Percentiles rank a stretch among this genome's conserved stretches.
Evolutionary conservation across 2,888 invertebrate species (phyloP).

Genomic region (Drosophila kambysellisi): DNA sequence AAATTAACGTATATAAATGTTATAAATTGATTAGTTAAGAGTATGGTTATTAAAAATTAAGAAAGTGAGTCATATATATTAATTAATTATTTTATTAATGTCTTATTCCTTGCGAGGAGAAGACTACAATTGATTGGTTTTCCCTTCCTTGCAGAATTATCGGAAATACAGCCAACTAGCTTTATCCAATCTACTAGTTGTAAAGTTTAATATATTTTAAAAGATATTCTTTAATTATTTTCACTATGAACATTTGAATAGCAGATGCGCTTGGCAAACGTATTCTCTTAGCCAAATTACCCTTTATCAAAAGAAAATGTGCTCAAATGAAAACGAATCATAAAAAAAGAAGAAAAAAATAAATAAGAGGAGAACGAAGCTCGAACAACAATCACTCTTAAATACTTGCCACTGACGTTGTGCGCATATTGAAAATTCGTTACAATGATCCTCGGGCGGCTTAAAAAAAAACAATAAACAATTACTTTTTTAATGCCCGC

Average conservation of each 20-base stretch:
- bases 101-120: background rate
- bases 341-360: slow-evolving; percentile 1
- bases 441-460: slow-evolving; percentile 60
- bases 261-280: background rate
- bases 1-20: background rate
- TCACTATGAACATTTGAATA: background rate
- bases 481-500: slow-evolving; percentile 62
- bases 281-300: slow-evolving; percentile 16
- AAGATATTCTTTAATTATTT: too few relatives aligned
- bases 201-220: background rate
- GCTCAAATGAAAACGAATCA: slow-evolving; percentile 19
- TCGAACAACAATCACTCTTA: slow-evolving; percentile 56
- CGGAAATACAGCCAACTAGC: too few relatives aligned
- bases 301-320: slow-evolving; percentile 10
- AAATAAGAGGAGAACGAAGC: slow-evolving; percentile 6
- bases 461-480: slow-evolving; percentile 69
- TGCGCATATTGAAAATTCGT: slow-evolving; percentile 63
- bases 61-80: background rate
- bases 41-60: background rate
- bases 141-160: too few relatives aligned
- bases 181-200: too few relatives aligned
- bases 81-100: background rate
- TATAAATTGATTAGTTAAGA: background rate
- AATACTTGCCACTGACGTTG: slow-evolving; percentile 63
- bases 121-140: background rate